A percentile compares a stretch with the other conserved stretches of the same genome.
These are phyloP conservation scores for Pristionchus mayeri DNA, from an alignment of 2,888 invertebrate genomes.

Conservation along the genomic window DNA sequence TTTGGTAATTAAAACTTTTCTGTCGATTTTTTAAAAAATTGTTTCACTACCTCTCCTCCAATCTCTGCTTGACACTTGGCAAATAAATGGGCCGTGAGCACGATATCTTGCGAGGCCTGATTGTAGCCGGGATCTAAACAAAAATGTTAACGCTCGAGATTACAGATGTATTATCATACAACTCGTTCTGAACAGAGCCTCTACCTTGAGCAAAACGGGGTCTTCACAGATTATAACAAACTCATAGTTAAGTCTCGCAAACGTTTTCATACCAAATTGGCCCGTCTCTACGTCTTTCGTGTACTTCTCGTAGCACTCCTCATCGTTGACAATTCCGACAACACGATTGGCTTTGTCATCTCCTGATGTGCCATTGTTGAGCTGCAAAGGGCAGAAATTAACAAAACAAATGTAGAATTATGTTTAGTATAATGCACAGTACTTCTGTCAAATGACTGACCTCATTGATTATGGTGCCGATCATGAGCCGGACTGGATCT, in stretches of 20 bases:
- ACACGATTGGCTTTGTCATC: neutral
- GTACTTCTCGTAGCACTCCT: slow-evolving; percentile 38
- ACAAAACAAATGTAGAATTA: no score
- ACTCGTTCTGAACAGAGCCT: no score
- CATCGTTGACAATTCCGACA: neutral
- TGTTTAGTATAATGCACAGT: no score
- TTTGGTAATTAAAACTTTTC: no score
- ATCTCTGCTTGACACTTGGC: slow-evolving; percentile 3
- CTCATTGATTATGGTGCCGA: slow-evolving; percentile 2
- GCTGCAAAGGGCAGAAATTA: no score
- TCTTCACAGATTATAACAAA: neutral
- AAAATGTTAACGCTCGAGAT: neutral
- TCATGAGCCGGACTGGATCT: neutral
- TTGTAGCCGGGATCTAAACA: neutral
- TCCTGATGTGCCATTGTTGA: neutral
- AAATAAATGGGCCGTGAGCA: neutral
- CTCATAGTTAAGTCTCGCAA: no score
- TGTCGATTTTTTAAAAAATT: no score
- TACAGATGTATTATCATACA: no score
- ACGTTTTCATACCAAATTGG: neutral
- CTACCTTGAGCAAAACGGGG: no score
- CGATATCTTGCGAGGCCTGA: neutral
- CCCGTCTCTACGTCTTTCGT: neutral
- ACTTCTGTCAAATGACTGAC: neutral
- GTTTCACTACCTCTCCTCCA: slow-evolving; percentile 25